A percentile compares a stretch with the other conserved stretches of the same genome.
Evolutionary conservation across 2,888 invertebrate species (phyloP).

Genomic region (Myathropa florea): DNA sequence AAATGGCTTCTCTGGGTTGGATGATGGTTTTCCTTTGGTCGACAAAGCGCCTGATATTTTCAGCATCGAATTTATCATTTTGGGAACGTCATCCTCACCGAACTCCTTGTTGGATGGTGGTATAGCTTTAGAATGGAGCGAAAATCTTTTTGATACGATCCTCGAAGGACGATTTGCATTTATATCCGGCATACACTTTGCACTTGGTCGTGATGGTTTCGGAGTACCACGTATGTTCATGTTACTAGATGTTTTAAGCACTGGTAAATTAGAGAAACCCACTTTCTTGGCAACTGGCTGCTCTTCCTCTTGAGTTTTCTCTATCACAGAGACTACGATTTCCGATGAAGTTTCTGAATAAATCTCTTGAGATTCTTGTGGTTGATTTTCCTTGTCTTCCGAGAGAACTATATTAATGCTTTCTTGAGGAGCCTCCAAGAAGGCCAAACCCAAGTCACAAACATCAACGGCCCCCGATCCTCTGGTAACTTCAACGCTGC

Average conservation of each 20-base stretch:
- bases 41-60: slow-evolving; percentile 72
- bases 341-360: slow-evolving; percentile 48
- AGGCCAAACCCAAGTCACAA: slow-evolving; percentile 42
- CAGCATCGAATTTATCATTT: slow-evolving; percentile 74
- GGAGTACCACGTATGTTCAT: slow-evolving; percentile 10
- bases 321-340: slow-evolving; percentile 46
- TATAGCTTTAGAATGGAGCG: not conserved
- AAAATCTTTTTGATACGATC: slow-evolving; percentile 10
- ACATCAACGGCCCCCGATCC: slow-evolving; percentile 67
- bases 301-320: slow-evolving; percentile 31
- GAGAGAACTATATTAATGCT: slow-evolving; percentile 5
- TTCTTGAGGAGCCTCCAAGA: slow-evolving; percentile 46
- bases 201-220: not conserved
- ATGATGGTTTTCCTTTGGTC: slow-evolving; percentile 22
- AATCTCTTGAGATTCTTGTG: slow-evolving; percentile 29
- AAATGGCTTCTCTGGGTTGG: slow-evolving; percentile 70
- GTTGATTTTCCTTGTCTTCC: slow-evolving; percentile 50
- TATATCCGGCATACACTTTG: slow-evolving; percentile 25
- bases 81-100: slow-evolving; percentile 73
- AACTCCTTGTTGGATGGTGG: not conserved
- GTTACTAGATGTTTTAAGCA: not conserved
- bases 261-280: slow-evolving; percentile 33
- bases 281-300: slow-evolving; percentile 14
- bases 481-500: slow-evolving; percentile 71
- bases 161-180: slow-evolving; percentile 30